A percentile compares a stretch with the other conserved stretches of the same genome.
phyloP scores from a whole-genome alignment of 2,888 invertebrate genomes.

The Alviniconcha strummeri region DNA sequence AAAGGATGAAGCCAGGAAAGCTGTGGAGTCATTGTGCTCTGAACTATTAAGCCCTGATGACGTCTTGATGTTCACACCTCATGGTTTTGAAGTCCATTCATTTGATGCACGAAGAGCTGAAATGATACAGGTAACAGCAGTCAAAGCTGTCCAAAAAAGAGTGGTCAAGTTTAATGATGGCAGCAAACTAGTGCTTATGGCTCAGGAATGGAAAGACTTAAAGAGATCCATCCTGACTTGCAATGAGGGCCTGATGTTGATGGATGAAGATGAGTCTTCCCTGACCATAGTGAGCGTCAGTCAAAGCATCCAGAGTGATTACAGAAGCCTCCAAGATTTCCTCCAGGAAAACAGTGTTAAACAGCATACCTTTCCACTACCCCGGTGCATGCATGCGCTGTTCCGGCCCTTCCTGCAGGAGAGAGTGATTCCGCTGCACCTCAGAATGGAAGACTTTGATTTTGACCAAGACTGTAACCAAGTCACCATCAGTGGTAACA shows the following conservation, averaged over 20 bases:
- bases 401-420: slow-evolving; percentile 1
- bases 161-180: slow-evolving; percentile 6
- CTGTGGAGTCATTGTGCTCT: neutral
- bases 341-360: slow-evolving; percentile 13
- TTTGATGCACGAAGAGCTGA: slow-evolving; percentile 11
- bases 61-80: neutral
- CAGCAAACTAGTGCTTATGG: neutral
- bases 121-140: neutral
- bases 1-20: neutral
- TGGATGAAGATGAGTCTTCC: neutral
- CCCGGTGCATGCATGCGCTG: neutral
- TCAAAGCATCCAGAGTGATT: neutral
- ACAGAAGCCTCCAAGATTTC: neutral
- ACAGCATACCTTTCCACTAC: slow-evolving; percentile 6
- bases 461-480: neutral
- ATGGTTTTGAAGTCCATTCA: slow-evolving; percentile 14
- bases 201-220: neutral
- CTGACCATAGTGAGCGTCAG: slow-evolving; percentile 17
- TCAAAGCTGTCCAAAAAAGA: slow-evolving; percentile 7
- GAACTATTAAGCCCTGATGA: neutral
- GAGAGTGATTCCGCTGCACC: neutral
- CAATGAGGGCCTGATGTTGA: neutral
- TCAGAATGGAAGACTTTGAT: neutral
- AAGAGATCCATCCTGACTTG: neutral
- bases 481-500: neutral